Evolutionary conservation across 2,888 invertebrate species (phyloP).

Genomic region (Tipula lateralis): DNA sequence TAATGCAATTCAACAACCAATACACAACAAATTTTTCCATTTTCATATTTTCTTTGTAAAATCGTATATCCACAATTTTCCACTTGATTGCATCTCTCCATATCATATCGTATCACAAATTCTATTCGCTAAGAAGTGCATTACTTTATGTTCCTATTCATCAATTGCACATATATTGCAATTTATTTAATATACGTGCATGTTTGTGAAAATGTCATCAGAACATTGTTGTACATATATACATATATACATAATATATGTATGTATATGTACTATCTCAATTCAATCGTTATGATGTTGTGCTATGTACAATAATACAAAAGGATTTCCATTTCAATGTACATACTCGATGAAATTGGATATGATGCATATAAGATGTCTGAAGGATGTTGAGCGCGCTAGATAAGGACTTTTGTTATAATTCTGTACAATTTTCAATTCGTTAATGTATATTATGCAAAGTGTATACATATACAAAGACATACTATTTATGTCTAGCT

Average conservation of each 20-base stretch:
- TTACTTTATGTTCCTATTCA: background rate
- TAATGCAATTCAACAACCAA: slow-evolving; percentile 19
- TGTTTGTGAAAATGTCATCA: slow-evolving; percentile 11
- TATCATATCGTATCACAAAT: background rate
- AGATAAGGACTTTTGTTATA: background rate
- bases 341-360: slow-evolving; percentile 2
- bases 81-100: slow-evolving; percentile 24
- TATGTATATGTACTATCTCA: no score
- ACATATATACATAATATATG: background rate
- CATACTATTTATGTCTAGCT: no score
- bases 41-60: slow-evolving; percentile 5
- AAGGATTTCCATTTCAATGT: background rate
- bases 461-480: background rate
- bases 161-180: slow-evolving; percentile 24
- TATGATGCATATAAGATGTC: background rate
- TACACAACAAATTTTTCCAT: background rate
- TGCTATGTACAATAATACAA: background rate
- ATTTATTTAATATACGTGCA: background rate
- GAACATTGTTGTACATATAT: background rate
- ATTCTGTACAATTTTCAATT: background rate
- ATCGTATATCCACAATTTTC: background rate
- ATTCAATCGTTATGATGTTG: background rate
- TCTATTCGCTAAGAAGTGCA: no score
- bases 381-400: background rate
- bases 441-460: background rate